Evolutionary conservation across 2,888 invertebrate genomes (phyloP), one percentile per base, ranked within the genome.

Genomic region (Dicranocentrus wangi): DNA sequence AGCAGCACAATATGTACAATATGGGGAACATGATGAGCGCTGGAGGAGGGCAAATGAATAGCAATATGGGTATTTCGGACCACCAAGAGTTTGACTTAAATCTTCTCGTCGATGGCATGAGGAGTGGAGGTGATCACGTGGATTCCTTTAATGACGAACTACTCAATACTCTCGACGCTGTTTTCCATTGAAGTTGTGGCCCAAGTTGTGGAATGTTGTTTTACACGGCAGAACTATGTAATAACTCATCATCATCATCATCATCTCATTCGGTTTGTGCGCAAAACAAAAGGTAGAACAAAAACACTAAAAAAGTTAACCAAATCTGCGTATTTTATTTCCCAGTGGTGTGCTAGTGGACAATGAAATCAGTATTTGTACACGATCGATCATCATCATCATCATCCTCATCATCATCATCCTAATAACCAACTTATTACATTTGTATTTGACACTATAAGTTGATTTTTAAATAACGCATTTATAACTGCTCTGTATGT

Each of bases 341-440:
- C 32, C 68, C 53, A 43, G 80, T 73, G 73, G 80, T 69, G 80
- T 80, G 80, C 80, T 80, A 80, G 80, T 73, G 80, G 80, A 73
- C 68, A 80, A 73, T 80, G 58, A 72, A 80, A 73, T 80, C 80
- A 80, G 80, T 80, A 73, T 80, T 80, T 80, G 73, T 73, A 80
- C 80, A 80, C 69, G 66, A 55, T 73, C 69, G 61, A 73, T 80
- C 73, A 80, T 61, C 80, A 73, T 47, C 39, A 39, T 39, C 39
- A 39, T 39, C 39, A 39, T 39, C 39, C 13, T 7, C 13, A 39
- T 39, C 39, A 39, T 39, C 39, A 39, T 39, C 39, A 39, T 39
- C 39, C 7, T 7, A 7, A 39, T 65, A 65, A 65, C 63, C 13
- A 65, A 61, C 39, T 32, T 53, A n/a, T 32, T 32, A 58, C 0